phyloP scores from a whole-genome alignment of 2,113 vertebrate genomes.

The Syrrhaptes paradoxus region DNA sequence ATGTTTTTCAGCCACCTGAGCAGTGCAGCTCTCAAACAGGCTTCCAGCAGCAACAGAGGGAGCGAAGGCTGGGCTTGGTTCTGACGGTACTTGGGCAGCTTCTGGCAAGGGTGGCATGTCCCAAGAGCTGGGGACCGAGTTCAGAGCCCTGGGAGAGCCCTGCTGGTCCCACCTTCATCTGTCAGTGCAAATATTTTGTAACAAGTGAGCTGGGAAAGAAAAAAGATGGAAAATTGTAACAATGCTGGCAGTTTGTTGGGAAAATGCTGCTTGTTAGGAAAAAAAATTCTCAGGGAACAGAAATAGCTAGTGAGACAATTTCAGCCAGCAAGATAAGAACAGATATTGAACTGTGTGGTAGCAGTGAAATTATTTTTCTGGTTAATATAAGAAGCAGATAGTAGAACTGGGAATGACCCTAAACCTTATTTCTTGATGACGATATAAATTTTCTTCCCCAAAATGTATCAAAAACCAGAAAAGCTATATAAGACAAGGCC shows the following conservation, averaged over 20 bases:
- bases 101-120: not conserved
- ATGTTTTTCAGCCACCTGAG: conserved; percentile 42
- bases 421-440: not conserved
- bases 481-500: not conserved
- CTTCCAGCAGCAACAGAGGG: not conserved
- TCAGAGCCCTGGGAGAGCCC: not conserved
- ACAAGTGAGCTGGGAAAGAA: not conserved
- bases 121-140: not conserved
- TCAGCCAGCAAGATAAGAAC: not conserved
- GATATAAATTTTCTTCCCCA: not conserved
- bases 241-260: not conserved
- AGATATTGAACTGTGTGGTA: not conserved
- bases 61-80: not conserved
- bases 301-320: not conserved
- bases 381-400: not conserved
- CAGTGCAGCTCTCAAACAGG: not conserved
- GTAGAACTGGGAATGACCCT: not conserved
- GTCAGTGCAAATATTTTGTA: not conserved
- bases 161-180: not conserved
- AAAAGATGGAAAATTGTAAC: not conserved
- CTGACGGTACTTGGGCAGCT: not conserved
- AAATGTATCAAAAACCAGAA: not conserved
- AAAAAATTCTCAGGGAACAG: not conserved
- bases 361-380: not conserved
- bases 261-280: not conserved